Evolutionary conservation across 2,113 vertebrate genomes (phyloP).

Genomic region (Amphiprion percula): DNA sequence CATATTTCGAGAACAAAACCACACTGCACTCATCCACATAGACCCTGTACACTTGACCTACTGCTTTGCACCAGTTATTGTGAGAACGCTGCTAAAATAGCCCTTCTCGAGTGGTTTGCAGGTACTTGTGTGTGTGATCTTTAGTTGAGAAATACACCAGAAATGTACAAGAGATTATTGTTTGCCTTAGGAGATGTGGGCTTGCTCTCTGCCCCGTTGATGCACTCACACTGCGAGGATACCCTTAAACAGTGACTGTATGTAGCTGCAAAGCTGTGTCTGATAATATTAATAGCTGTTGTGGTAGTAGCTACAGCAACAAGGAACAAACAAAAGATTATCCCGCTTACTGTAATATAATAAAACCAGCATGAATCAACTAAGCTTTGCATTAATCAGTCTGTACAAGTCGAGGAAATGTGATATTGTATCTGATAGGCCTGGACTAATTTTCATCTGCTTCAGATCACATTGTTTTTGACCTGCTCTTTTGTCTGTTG

Average conservation of each 20-base stretch:
- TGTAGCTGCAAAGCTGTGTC: conserved; percentile 7
- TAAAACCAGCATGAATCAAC: conserved; percentile 23
- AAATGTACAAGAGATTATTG: not conserved
- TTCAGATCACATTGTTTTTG: not conserved
- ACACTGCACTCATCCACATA: too few species aligned
- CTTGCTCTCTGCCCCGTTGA: not conserved
- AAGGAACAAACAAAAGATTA: conserved; percentile 40
- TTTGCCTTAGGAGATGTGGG: not conserved
- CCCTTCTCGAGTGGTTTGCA: not conserved
- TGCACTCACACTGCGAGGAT: not conserved
- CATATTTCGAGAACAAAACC: not conserved
- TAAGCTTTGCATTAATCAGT: conserved; percentile 26
- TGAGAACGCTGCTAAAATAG: not conserved
- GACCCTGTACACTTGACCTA: too few species aligned
- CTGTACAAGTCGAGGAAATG: not conserved
- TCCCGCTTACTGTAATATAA: conserved; percentile 25
- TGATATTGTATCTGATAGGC: not conserved
- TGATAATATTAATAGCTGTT: conserved; percentile 16
- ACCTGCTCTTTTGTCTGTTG: not conserved
- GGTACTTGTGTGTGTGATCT: not conserved
- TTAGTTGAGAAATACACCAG: not conserved
- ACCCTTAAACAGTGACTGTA: not conserved
- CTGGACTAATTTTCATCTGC: not conserved
- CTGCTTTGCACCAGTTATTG: not conserved
- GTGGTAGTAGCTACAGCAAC: conserved; percentile 11